These are phyloP conservation scores for Bugulina stolonifera DNA, from an alignment of 2,888 invertebrate species.

Conservation along the genomic window DNA sequence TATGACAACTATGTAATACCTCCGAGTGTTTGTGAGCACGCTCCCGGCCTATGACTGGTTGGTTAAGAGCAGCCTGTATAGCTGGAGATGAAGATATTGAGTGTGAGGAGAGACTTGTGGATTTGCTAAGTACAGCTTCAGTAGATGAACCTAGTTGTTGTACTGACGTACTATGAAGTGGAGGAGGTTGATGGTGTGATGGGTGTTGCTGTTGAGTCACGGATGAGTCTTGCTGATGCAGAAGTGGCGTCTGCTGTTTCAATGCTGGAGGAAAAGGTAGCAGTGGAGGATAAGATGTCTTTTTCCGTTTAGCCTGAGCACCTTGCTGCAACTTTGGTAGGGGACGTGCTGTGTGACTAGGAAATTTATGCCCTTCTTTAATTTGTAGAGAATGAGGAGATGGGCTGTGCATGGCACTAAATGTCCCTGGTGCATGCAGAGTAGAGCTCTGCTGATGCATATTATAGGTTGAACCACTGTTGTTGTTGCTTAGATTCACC, in stretches of 20 bases:
- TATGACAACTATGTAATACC: not conserved
- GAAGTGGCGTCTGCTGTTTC: not conserved
- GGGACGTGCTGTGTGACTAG: not conserved
- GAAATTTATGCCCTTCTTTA: not conserved
- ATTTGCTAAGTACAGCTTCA: not conserved
- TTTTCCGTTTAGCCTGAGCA: not conserved
- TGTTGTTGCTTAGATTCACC: slow-evolving; percentile 7
- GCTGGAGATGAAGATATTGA: not conserved
- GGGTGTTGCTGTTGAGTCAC: not conserved
- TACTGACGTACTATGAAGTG: not conserved
- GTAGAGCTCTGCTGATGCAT: not conserved
- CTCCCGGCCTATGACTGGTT: not conserved
- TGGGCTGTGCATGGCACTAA: not conserved
- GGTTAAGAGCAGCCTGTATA: slow-evolving; percentile 17
- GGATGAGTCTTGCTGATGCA: not conserved
- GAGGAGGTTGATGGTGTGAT: not conserved
- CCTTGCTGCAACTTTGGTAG: not conserved
- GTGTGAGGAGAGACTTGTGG: not conserved
- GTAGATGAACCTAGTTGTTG: no score
- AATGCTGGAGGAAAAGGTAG: not conserved
- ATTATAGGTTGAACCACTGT: not conserved
- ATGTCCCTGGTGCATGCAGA: not conserved
- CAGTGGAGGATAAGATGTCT: not conserved
- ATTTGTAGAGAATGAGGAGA: no score
- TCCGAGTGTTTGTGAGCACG: not conserved